Base-by-base conservation (phyloP, 2,888 invertebrate genomes). In the Diadromus collaris region DNA sequence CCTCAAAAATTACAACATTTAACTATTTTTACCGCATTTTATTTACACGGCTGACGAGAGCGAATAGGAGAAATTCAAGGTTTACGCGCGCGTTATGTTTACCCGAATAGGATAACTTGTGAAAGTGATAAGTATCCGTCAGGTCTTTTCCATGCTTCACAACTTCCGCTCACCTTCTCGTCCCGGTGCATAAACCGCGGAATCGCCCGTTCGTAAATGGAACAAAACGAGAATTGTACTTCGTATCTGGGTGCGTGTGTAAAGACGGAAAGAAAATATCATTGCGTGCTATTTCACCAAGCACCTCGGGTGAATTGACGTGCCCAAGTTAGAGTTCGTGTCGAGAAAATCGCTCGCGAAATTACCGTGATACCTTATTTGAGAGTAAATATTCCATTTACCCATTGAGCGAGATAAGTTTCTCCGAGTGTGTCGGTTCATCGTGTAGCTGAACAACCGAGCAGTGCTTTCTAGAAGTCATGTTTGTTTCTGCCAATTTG, bases 71-170 rank as follows among this genome's bases (percentile, higher is more conserved):
- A 51, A 13, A 44, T 10, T 0, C 13, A 48, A 19, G 19, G 41
- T 44, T 27, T 32, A 16, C 34, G 56, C 54, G 10, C 29, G 19
- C 16, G 46, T 16, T 16, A 58, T 56, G n/a, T 3, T 61, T 19
- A 19, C 19, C 5, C 21, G 71, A 70, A 70, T 71, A 34, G 21
- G 32, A 67, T 34, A 46, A 63, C 3, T 24, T 60, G 76, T 72
- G 76, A 79, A 79, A 79, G 79, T 19, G 48, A 72, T 65, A 67
- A 71, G 27, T 61, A 34, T 58, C n/a, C 44, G 24, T 10, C n/a
- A 44, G n/a, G 21, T 34, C 19, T 63, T 48, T 34, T 67, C 9
- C 44, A 34, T 24, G 29, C 41, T 41, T 56, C 56, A 48, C 27
- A 5, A 34, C 56, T 76, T 75, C 71, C 75, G 68, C 46, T 24